Evolutionary conservation across 2,797 vertebrate genomes (phyloP).

Genomic region (Martes flavigula): DNA sequence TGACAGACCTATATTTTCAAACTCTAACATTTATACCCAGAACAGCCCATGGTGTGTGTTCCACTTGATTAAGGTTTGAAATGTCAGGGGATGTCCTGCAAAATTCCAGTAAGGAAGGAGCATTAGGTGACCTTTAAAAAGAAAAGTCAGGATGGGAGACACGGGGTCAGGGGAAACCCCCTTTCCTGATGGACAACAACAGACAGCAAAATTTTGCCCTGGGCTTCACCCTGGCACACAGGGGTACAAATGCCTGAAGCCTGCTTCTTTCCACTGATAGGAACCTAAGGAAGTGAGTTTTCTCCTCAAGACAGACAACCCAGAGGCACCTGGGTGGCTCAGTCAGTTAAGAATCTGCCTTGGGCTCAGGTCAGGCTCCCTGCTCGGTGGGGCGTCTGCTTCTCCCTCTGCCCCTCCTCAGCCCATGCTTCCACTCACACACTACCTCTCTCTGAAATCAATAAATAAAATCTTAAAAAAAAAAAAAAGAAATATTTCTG

Average conservation of each 20-base stretch:
- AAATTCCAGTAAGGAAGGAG: neutral
- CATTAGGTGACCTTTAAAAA: neutral
- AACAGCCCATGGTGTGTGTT: neutral
- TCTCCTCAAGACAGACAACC: neutral
- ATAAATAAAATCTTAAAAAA: too few species aligned
- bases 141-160: neutral
- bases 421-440: too few species aligned
- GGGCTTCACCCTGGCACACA: neutral
- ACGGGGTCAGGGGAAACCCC: neutral
- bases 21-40: neutral
- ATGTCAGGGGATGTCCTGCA: neutral
- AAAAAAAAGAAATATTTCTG: neutral
- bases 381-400: too few species aligned
- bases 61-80: neutral
- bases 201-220: neutral
- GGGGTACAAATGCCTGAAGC: neutral
- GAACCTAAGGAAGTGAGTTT: neutral
- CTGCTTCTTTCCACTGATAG: neutral
- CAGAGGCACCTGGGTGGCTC: neutral
- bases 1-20: slow-evolving; percentile 29
- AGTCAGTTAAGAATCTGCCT: neutral
- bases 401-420: too few species aligned
- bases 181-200: neutral
- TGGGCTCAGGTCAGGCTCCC: too few species aligned
- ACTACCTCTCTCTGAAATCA: too few species aligned